Evolutionary conservation across 2,797 vertebrate species (phyloP).

Genomic region (Sphenopsis melanotis): DNA sequence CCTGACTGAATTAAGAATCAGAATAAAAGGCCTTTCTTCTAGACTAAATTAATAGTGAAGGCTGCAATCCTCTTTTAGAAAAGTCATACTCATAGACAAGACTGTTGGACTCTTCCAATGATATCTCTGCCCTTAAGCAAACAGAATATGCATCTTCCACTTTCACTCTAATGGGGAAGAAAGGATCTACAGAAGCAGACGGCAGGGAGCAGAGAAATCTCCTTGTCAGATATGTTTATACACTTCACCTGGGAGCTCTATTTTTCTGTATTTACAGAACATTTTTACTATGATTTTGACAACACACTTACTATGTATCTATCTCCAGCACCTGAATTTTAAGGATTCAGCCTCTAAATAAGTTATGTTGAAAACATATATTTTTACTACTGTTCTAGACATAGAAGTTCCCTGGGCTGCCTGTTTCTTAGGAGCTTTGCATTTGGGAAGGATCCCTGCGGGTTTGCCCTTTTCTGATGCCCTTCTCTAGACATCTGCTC

Average conservation of each 20-base stretch:
- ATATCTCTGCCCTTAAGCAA: not conserved
- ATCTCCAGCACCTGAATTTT: not conserved
- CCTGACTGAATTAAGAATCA: not conserved
- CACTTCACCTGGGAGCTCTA: not conserved
- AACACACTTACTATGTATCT: not conserved
- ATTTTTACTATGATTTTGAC: not conserved
- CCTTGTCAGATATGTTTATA: not conserved
- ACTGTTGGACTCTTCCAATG: not conserved
- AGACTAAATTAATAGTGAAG: not conserved
- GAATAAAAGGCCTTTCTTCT: not conserved
- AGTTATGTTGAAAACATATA: not conserved
- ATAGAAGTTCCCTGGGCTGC: not conserved
- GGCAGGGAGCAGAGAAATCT: not conserved
- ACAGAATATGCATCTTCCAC: not conserved
- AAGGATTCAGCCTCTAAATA: not conserved
- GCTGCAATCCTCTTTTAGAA: rapidly evolving
- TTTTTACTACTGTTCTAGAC: not conserved
- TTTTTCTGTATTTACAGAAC: not conserved
- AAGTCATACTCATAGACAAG: not conserved
- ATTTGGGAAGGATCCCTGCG: not conserved
- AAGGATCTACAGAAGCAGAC: not conserved
- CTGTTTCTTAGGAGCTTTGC: not conserved
- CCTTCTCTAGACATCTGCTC: not conserved
- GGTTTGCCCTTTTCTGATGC: not conserved
- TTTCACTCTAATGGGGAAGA: not conserved